phyloP scores from a whole-genome alignment of 2,797 vertebrate species.

The Leptoclinus maculatus region DNA sequence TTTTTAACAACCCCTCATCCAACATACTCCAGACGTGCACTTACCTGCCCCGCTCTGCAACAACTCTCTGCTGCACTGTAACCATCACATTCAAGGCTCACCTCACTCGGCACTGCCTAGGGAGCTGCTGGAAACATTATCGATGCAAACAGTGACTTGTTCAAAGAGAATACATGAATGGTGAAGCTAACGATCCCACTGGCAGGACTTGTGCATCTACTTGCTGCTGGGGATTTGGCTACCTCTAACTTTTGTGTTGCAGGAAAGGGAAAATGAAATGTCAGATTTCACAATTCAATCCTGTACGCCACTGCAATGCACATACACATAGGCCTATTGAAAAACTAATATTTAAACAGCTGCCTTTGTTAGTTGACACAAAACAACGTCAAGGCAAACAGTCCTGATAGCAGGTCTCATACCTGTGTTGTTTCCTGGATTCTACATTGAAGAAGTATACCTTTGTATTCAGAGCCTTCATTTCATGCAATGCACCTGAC shows the following conservation, averaged over 20 bases:
- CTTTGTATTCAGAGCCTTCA: constrained; percentile 40
- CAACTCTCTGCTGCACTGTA: constrained; percentile 75
- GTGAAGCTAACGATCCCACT: constrained; percentile 22
- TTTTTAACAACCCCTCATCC: constrained; percentile 74
- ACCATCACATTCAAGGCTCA: constrained; percentile 63
- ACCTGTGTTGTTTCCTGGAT: neutral
- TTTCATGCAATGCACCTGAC: constrained; percentile 58
- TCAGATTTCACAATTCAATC: neutral
- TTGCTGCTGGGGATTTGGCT: constrained; percentile 11
- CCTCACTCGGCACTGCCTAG: constrained; percentile 42
- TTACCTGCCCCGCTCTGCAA: constrained; percentile 83
- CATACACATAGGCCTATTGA: neutral
- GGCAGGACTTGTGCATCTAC: constrained; percentile 14
- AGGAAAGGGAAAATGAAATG: constrained; percentile 3
- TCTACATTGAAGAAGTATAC: constrained; percentile 5
- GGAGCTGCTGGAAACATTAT: constrained; percentile 57
- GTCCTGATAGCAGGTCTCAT: constrained; percentile 7
- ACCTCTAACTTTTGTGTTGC: neutral
- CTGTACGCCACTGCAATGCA: neutral
- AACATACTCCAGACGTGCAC: constrained; percentile 84
- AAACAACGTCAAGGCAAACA: neutral
- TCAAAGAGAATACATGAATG: constrained; percentile 61
- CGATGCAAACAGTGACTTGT: constrained; percentile 59
- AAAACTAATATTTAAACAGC: neutral
- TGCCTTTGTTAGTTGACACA: neutral